Conservation (phyloP, 2,797 vertebrate species). For the Varecia variegata region DNA sequence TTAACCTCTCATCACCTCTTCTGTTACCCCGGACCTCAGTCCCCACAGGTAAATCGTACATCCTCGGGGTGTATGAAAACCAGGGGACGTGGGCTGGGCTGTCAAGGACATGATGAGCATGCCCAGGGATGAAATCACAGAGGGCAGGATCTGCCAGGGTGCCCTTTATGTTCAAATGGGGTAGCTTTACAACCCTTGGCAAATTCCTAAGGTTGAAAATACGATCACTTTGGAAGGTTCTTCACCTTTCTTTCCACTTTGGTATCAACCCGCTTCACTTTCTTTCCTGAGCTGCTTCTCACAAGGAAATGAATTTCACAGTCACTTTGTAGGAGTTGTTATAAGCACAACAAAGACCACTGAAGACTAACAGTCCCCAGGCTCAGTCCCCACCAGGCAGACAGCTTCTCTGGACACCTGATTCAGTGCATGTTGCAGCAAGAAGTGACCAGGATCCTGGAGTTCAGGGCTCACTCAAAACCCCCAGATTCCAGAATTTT, state of each 20-base stretch:
- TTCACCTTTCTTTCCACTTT: background rate
- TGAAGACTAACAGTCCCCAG: background rate
- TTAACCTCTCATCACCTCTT: background rate
- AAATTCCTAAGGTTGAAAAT: background rate
- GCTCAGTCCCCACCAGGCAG: background rate
- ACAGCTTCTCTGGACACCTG: background rate
- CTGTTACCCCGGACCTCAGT: background rate
- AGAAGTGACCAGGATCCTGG: background rate
- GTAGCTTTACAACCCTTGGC: background rate
- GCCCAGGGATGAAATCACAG: background rate
- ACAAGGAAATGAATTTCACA: background rate
- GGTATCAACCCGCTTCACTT: background rate
- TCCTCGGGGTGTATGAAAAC: background rate
- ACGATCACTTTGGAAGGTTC: background rate
- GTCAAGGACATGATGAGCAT: background rate
- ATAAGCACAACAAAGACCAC: background rate
- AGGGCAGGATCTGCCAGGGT: background rate
- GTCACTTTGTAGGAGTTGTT: background rate
- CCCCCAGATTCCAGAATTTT: background rate
- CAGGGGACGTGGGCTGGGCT: background rate
- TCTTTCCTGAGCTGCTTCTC: background rate
- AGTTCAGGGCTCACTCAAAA: background rate
- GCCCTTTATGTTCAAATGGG: background rate
- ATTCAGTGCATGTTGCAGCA: background rate
- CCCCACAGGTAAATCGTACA: background rate